Evolutionary conservation across 1,140 invertebrate species (phyloP), one percentile per base, ranked within the genome.

Genomic region (Heterodera schachtii): DNA sequence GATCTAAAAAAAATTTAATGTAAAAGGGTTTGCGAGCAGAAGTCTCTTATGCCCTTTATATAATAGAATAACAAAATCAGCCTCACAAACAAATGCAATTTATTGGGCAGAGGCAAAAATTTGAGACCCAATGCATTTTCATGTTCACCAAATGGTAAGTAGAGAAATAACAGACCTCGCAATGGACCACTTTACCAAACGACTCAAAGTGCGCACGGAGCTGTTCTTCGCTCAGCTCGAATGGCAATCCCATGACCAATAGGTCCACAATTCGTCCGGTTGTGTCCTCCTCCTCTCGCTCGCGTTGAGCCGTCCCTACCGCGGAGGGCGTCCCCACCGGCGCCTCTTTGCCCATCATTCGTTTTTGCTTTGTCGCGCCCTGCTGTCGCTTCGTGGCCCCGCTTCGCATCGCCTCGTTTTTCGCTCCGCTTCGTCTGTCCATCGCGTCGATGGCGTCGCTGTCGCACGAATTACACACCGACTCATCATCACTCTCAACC

Each of bases 141-240:
- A 31, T 31, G 31, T 31, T 31, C 31, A 31, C 31, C 1, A 31
- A 64, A 13, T 64, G 57, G 4, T 19, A 13, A 2, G 16, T 16
- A 52, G 7, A 77, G 31, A 31, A 31, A 31, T 6, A 8, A 73
- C 79, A 78, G 86, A 92, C 92, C 90, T 92, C 91, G 84, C 90
- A 91, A 86, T 92, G 90, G 44, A 91, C 87, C 19, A 92, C 86
- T 76, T 91, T 90, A 52, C 92, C 92, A 90, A 91, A 92, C 83
- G 91, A 87, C 70, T 90, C 89, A 84, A 92, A 92, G 86, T 92
- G 92, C 70, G 88, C 89, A 77, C 88, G 86, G 16, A 92, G 86
- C 75, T 91, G 90, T 11, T 91, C 91, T 83, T 92, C 91, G 67
- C 87, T 91, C 73, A 90, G 90, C 83, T 91, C 91, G 89, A 90